These are phyloP conservation scores for Craterocephalus amniculus DNA, from an alignment of 2,797 vertebrate genomes.

Conservation along the genomic window DNA sequence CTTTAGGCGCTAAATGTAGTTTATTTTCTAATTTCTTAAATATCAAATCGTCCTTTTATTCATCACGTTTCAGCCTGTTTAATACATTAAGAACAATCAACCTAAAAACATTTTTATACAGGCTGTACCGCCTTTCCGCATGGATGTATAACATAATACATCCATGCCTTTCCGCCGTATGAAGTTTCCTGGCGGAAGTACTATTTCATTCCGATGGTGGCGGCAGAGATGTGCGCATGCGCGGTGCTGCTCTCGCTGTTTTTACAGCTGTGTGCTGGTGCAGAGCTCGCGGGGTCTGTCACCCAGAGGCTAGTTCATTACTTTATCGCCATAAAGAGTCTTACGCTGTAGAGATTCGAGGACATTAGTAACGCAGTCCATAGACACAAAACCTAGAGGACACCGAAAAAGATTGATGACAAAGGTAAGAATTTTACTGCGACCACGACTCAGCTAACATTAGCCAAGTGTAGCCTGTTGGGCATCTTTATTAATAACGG, in stretches of 20 bases:
- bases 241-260: slow-evolving; percentile 6
- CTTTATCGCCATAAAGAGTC: too few species aligned
- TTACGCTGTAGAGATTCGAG: neutral
- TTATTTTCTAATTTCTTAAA: neutral
- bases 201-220: neutral
- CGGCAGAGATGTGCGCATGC: slow-evolving; percentile 38
- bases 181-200: slow-evolving; percentile 40
- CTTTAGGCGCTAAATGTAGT: neutral
- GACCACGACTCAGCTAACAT: slow-evolving; percentile 32
- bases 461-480: slow-evolving; percentile 26
- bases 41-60: neutral
- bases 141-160: too few species aligned
- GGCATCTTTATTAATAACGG: neutral
- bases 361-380: neutral
- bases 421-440: slow-evolving; percentile 46
- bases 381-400: neutral
- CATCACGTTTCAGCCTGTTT: neutral
- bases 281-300: neutral
- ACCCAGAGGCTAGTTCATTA: neutral
- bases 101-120: neutral
- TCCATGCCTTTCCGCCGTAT: too few species aligned
- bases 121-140: too few species aligned
- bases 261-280: slow-evolving; percentile 19
- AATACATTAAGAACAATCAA: neutral
- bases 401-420: slow-evolving; percentile 26